Evolutionary conservation across 2,113 vertebrate species (phyloP).

Genomic region (Tympanuchus pallidicinctus): DNA sequence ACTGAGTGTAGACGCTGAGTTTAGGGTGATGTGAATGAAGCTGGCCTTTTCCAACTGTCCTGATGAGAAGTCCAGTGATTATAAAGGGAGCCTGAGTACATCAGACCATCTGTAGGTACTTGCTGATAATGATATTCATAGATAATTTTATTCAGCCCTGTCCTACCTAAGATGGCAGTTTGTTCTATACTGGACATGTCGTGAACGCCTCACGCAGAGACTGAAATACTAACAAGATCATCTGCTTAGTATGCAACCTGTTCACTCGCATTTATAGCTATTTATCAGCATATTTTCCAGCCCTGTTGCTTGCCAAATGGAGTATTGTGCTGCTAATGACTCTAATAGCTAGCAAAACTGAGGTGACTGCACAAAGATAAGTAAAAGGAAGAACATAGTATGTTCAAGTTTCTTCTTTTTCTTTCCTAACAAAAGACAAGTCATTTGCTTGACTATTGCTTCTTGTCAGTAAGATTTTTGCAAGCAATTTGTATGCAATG

Average conservation of each 20-base stretch:
- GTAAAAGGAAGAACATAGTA: not conserved
- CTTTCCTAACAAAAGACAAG: not conserved
- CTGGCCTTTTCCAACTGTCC: not conserved
- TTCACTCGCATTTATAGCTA: not conserved
- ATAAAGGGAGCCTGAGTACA: not conserved
- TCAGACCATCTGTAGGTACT: not conserved
- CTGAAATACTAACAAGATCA: not conserved
- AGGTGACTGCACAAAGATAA: not conserved
- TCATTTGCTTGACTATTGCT: not conserved
- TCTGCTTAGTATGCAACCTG: not conserved
- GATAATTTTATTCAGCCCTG: not conserved
- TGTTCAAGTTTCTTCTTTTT: not conserved
- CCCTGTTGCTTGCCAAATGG: not conserved
- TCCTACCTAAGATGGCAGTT: not conserved
- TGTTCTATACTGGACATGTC: not conserved
- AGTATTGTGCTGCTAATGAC: not conserved
- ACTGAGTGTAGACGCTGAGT: not conserved
- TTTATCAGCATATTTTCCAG: conserved; percentile 15
- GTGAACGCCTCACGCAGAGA: not conserved
- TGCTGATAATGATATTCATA: not conserved
- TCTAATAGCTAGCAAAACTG: not conserved
- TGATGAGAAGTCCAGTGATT: not conserved
- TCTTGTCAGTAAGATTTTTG: not conserved
- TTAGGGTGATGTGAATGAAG: not conserved
- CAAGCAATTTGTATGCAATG: not conserved